Evolutionary conservation across 2,113 vertebrate species (phyloP), one percentile per base, ranked within the genome.

Genomic region (Nibea coibor): DNA sequence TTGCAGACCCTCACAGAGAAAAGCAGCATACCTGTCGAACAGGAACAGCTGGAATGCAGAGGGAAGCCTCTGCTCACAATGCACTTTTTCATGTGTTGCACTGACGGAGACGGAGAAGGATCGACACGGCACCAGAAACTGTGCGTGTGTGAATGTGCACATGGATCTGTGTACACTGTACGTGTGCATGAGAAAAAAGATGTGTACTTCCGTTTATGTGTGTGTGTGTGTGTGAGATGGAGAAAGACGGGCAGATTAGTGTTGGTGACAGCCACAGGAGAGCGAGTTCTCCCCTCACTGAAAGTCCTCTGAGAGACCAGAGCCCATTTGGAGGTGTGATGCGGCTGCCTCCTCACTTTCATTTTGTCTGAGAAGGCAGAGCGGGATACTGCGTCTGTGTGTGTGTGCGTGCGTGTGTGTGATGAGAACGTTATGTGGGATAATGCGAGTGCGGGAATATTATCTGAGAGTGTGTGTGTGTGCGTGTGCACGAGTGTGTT

Each of bases 301-400:
- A 86, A 87, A 91, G 87, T 92, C 89, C 84, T 89, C 73, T 16
- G 85, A 91, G 88, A 90, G 66, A 84, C 71, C 66, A 19, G 75
- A 84, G 80, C 88, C 87, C 85, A 91, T 93, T 89, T 86, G 88
- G 85, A 93, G 85, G 90, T 93, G 88, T 80, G 88, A 91, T 91
- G 93, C 79, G 65, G 82, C 75, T 90, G 78, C 90, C 74, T 80
- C 77, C 84, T 84, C 86, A 87, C 83, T 91, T 88, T 87, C 77
- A 81, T 89, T 88, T 83, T 72, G 82, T 89, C 81, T 78, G 72
- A 75, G 64, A 84, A 83, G 76, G 75, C 68, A 61, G 75, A 86
- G 74, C 39, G 66, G 85, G 56, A 83, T 79, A 47, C 48, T 71
- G 82, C 62, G 26, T 80, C 6, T 59, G 6, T 4, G 35, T 62